These are phyloP conservation scores for Probaryconus sp. DNA, from an alignment of 1,140 invertebrate genomes.

Conservation along the genomic window DNA sequence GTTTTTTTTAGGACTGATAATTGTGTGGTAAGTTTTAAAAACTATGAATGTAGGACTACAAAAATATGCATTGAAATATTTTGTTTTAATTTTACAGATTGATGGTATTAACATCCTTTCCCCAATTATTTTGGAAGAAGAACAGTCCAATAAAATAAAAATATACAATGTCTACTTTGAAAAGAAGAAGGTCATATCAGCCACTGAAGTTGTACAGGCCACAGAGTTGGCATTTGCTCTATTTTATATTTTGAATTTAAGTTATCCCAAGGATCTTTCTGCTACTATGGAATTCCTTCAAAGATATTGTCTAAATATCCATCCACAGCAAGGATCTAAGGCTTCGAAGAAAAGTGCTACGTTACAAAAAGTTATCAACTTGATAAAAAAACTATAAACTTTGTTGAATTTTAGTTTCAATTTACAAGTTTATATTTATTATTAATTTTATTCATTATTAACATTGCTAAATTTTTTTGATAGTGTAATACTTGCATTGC, in stretches of 20 bases:
- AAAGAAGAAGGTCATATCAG: background rate
- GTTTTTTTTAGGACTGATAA: conserved; percentile 3
- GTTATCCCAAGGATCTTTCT: conserved; percentile 11
- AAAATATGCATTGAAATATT: conserved; percentile 7
- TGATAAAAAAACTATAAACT: conserved; percentile 14
- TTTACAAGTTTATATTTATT: no score
- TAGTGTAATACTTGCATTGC: no score
- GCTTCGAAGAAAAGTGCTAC: conserved; percentile 3
- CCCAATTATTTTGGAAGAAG: conserved; percentile 11
- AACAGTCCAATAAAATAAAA: background rate
- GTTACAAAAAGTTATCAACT: conserved; percentile 20
- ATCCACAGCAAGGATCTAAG: conserved; percentile 7
- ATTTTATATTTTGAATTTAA: conserved; percentile 11
- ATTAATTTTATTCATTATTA: no score
- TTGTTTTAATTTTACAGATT: conserved; percentile 11
- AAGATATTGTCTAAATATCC: conserved; percentile 7
- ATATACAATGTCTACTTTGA: conserved; percentile 11
- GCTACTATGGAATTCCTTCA: conserved; percentile 17
- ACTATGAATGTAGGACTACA: background rate
- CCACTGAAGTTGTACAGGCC: background rate
- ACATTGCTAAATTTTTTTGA: no score
- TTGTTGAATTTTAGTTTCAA: no score
- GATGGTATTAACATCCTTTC: conserved; percentile 12
- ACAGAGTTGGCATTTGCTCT: conserved; percentile 9
- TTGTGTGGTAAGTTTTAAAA: conserved; percentile 12